phyloP scores from a whole-genome alignment of 2,113 vertebrate genomes.

The Siniperca knerii region DNA sequence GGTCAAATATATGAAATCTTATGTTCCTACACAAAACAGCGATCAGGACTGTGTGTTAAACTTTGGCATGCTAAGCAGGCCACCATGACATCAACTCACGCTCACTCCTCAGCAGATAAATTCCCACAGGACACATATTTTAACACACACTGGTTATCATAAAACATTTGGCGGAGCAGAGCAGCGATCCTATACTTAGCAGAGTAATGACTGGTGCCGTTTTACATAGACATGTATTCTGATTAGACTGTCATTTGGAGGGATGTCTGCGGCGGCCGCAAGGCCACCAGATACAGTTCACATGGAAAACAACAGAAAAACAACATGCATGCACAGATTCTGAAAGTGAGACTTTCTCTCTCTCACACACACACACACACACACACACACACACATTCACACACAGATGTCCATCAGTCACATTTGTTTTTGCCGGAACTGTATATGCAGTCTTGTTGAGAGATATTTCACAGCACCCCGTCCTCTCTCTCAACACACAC shows the following conservation, averaged over 20 bases:
- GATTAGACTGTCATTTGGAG: slow-evolving; percentile 83
- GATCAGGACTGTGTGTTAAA: background rate
- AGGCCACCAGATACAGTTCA: slow-evolving; percentile 67
- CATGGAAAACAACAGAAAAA: slow-evolving; percentile 71
- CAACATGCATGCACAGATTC: slow-evolving; percentile 29
- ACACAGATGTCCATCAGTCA: slow-evolving; percentile 56
- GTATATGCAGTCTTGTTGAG: slow-evolving; percentile 68
- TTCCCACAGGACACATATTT: slow-evolving; percentile 71
- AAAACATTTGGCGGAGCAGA: slow-evolving; percentile 68
- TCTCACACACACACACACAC: background rate
- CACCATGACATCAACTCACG: slow-evolving; percentile 33
- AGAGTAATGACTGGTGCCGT: slow-evolving; percentile 79
- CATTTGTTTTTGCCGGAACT: slow-evolving; percentile 52
- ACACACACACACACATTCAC: slow-evolving; percentile 34
- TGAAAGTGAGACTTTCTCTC: too few species aligned
- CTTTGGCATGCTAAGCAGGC: slow-evolving; percentile 1
- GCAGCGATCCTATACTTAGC: slow-evolving; percentile 80
- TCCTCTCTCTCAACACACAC: slow-evolving; percentile 32
- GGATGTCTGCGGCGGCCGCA: slow-evolving; percentile 69
- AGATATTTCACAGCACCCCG: slow-evolving; percentile 71
- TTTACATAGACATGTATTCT: slow-evolving; percentile 79
- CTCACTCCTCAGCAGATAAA: slow-evolving; percentile 60
- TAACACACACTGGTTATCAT: slow-evolving; percentile 74
- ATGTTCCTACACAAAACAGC: background rate
- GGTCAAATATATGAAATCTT: background rate